phyloP scores from a whole-genome alignment of 2,113 vertebrate species.

The Acrocephalus arundinaceus region DNA sequence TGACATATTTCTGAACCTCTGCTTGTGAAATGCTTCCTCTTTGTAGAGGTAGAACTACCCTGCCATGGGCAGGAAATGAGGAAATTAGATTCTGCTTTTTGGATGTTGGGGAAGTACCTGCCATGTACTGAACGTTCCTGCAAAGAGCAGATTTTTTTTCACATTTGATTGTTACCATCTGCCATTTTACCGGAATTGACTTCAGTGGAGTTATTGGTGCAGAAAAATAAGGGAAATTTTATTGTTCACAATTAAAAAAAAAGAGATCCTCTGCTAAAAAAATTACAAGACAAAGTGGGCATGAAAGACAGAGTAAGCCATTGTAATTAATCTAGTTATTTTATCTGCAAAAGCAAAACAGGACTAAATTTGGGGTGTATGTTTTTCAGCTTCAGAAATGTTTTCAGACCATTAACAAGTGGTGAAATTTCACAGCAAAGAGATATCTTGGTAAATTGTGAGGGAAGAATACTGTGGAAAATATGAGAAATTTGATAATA shows the following conservation, averaged over 20 bases:
- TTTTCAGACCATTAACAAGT: not conserved
- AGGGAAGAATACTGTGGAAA: not conserved
- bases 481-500: not conserved
- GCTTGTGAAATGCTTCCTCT: not conserved
- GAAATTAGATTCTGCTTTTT: not conserved
- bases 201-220: not conserved
- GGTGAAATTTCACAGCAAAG: not conserved
- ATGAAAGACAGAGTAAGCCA: not conserved
- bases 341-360: not conserved
- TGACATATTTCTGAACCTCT: not conserved
- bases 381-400: not conserved
- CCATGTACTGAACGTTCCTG: fast-evolving
- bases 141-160: not conserved
- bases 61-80: not conserved
- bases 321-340: not conserved
- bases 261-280: not conserved
- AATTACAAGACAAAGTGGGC: not conserved
- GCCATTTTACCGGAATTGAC: not conserved
- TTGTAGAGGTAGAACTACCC: not conserved
- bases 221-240: not conserved
- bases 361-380: not conserved
- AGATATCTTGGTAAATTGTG: not conserved
- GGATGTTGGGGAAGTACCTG: not conserved
- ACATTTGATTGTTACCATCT: not conserved
- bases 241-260: not conserved